Evolutionary conservation across 2,113 vertebrate genomes (phyloP).

Genomic region (Heterochromis multidens): DNA sequence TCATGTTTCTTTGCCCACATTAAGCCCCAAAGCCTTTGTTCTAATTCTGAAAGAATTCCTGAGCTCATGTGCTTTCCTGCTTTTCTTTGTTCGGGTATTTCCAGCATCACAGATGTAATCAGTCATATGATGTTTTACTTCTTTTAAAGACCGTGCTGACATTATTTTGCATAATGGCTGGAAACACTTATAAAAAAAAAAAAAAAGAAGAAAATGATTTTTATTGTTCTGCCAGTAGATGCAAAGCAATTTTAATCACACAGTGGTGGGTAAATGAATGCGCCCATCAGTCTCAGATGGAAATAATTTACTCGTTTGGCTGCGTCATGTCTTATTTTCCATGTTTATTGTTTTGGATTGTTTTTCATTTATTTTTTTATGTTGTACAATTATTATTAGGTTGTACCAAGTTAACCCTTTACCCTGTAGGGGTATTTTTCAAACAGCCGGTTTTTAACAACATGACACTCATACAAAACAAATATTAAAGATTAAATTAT

Average conservation of each 20-base stretch:
- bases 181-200: background rate
- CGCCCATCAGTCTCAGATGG: conserved; percentile 1
- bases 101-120: conserved; percentile 27
- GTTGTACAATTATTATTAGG: background rate
- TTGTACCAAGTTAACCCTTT: background rate
- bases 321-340: background rate
- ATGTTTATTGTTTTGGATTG: background rate
- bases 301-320: conserved; percentile 3
- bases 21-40: conserved; percentile 26
- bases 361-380: background rate
- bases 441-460: background rate
- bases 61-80: conserved; percentile 32
- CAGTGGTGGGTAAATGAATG: conserved; percentile 24
- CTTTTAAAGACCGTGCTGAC: conserved; percentile 14
- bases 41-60: conserved; percentile 30
- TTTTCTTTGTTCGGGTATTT: conserved; percentile 9
- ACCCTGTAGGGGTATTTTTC: background rate
- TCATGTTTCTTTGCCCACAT: background rate
- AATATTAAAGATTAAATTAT: background rate
- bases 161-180: conserved; percentile 30
- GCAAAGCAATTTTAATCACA: conserved; percentile 6
- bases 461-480: background rate
- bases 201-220: background rate
- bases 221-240: conserved; percentile 17
- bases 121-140: conserved; percentile 21